phyloP scores from a whole-genome alignment of 2,797 vertebrate genomes.

The Muscicapa striata region DNA sequence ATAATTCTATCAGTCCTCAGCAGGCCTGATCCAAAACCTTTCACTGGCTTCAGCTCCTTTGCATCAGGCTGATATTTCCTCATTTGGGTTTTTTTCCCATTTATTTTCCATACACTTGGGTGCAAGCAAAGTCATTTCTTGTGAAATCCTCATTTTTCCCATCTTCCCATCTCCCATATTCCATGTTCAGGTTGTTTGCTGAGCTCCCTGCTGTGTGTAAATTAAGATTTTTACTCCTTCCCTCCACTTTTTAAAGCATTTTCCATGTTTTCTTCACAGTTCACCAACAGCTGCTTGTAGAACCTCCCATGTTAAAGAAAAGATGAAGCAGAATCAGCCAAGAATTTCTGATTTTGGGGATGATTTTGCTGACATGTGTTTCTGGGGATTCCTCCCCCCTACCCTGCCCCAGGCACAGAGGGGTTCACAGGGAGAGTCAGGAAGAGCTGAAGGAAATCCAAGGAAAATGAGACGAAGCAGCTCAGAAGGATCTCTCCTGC shows the following conservation, averaged over 20 bases:
- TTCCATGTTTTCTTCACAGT: constrained; percentile 1
- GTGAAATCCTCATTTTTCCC: not conserved
- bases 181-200: not conserved
- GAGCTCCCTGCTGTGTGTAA: not conserved
- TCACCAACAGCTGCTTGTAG: not conserved
- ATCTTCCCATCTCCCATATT: not conserved
- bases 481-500: constrained; percentile 80
- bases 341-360: constrained; percentile 25
- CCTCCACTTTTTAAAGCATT: constrained; percentile 25
- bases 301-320: not conserved
- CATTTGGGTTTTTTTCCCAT: not conserved
- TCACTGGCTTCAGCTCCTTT: not conserved
- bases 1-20: not conserved
- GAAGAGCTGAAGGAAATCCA: not conserved
- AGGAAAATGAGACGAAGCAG: constrained; percentile 58
- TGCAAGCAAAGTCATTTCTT: not conserved
- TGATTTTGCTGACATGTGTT: constrained; percentile 9
- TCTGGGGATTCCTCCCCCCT: constrained; percentile 76
- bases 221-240: not conserved
- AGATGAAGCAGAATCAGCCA: constrained; percentile 31
- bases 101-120: not conserved
- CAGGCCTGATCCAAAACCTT: not conserved
- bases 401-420: constrained; percentile 52
- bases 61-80: not conserved
- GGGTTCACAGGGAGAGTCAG: constrained; percentile 8